These are phyloP conservation scores for Macaria notata DNA, from an alignment of 2,888 invertebrate genomes.

Conservation along the genomic window DNA sequence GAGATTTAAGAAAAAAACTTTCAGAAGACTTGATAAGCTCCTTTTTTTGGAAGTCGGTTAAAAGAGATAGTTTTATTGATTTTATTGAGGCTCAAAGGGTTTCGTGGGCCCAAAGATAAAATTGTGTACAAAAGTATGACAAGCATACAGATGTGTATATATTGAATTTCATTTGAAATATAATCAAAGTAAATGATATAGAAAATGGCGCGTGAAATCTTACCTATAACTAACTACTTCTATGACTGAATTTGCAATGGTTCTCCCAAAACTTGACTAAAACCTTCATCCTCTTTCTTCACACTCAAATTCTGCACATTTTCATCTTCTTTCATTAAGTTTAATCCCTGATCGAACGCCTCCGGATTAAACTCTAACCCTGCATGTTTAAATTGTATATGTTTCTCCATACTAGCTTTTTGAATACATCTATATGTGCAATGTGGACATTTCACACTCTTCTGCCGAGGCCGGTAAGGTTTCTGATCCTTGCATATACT, in stretches of 20 bases:
- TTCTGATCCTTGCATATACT: conserved; percentile 58
- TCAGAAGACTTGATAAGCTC: too few species aligned
- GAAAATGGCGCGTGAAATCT: neutral
- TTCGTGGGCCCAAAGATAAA: too few species aligned
- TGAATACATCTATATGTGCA: conserved; percentile 73
- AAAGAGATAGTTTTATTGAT: too few species aligned
- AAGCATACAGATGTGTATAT: too few species aligned
- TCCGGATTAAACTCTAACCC: conserved; percentile 36
- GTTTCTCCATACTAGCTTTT: conserved; percentile 74
- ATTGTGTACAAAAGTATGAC: too few species aligned
- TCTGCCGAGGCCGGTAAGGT: conserved; percentile 69
- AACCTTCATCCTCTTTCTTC: conserved; percentile 43
- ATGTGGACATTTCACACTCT: conserved; percentile 67
- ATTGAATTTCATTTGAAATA: too few species aligned
- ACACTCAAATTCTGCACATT: conserved; percentile 61
- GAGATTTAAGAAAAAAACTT: too few species aligned
- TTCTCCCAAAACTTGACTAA: conserved; percentile 10
- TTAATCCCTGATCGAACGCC: conserved; percentile 34
- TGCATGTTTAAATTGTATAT: conserved; percentile 67
- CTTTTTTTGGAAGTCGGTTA: too few species aligned
- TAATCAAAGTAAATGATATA: too few species aligned
- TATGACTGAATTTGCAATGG: conserved; percentile 17
- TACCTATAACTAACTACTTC: neutral
- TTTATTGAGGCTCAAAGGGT: too few species aligned
- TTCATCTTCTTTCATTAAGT: conserved; percentile 41